These are phyloP conservation scores for Hoplias malabaricus DNA, from an alignment of 2,113 vertebrate genomes.

Conservation along the genomic window DNA sequence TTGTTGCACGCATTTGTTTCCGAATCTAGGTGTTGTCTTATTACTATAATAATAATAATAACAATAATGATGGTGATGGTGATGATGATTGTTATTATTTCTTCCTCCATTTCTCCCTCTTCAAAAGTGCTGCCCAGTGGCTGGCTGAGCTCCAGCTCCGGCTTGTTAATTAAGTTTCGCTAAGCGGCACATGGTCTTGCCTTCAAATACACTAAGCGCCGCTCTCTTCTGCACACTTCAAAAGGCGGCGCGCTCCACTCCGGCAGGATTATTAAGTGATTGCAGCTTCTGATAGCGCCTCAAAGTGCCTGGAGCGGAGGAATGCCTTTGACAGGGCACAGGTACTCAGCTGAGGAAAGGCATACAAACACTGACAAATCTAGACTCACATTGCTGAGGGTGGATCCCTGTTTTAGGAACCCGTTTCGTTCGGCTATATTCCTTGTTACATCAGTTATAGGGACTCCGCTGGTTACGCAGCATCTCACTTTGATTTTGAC, in stretches of 20 bases:
- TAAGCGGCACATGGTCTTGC: constrained; percentile 65
- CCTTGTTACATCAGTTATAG: not conserved
- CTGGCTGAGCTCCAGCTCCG: constrained; percentile 64
- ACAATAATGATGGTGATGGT: too few species aligned
- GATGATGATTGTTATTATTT: not conserved
- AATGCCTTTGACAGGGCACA: constrained; percentile 72
- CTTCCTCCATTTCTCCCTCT: not conserved
- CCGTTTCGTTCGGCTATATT: not conserved
- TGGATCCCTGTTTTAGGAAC: not conserved
- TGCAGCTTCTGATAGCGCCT: constrained; percentile 73
- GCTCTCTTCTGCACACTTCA: constrained; percentile 63
- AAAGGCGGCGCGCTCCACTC: constrained; percentile 66
- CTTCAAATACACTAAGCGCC: constrained; percentile 67
- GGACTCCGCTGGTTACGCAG: not conserved
- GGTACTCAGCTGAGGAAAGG: constrained; percentile 68
- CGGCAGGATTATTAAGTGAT: constrained; percentile 70
- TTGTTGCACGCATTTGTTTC: constrained; percentile 31
- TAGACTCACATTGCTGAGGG: not conserved
- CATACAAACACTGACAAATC: constrained; percentile 16
- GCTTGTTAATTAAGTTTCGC: constrained; percentile 75
- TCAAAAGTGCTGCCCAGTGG: not conserved
- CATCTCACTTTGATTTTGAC: not conserved
- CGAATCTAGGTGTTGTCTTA: not conserved
- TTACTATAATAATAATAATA: too few species aligned
- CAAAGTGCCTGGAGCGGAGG: constrained; percentile 68